Conservation (phyloP, 2,888 invertebrate species). For the Portevinia maculata region DNA sequence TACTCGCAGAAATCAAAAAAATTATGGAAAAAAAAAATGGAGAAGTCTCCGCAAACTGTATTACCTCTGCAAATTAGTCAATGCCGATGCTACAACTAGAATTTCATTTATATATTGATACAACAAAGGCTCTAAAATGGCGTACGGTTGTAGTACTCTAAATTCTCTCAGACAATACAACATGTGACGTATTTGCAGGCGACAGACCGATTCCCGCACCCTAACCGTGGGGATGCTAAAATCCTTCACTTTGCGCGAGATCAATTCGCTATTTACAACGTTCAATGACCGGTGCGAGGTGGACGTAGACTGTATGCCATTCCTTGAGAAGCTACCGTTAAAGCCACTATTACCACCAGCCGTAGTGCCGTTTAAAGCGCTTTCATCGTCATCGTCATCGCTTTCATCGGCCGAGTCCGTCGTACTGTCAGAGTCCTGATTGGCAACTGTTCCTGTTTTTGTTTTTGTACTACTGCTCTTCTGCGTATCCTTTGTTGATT, state of each 20-base stretch:
- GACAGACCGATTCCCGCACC: conserved; percentile 79
- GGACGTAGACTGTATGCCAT: conserved; percentile 43
- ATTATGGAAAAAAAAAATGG: conserved; percentile 7
- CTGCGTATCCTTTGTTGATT: conserved; percentile 38
- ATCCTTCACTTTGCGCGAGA: conserved; percentile 79
- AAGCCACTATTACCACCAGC: conserved; percentile 63
- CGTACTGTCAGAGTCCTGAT: conserved; percentile 77
- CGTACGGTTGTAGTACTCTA: conserved; percentile 79
- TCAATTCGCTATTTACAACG: conserved; percentile 79
- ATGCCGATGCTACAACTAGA: conserved; percentile 79
- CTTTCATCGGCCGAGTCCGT: conserved; percentile 79
- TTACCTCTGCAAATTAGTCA: conserved; percentile 81
- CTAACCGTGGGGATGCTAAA: conserved; percentile 80
- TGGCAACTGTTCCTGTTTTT: conserved; percentile 40
- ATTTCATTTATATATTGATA: conserved; percentile 81
- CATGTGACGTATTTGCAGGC: conserved; percentile 80
- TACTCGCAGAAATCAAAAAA: conserved; percentile 24
- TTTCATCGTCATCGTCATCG: conserved; percentile 73
- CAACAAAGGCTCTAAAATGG: conserved; percentile 79
- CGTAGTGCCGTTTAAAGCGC: conserved; percentile 69
- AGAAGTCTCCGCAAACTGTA: conserved; percentile 29
- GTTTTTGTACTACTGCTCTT: conserved; percentile 54
- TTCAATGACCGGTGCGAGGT: conserved; percentile 79
- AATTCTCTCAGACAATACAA: conserved; percentile 79
- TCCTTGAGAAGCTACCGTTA: conserved; percentile 45